Evolutionary conservation across 2,113 vertebrate genomes (phyloP), one percentile per base, ranked within the genome.

Genomic region (Cephalopholis sonnerati): DNA sequence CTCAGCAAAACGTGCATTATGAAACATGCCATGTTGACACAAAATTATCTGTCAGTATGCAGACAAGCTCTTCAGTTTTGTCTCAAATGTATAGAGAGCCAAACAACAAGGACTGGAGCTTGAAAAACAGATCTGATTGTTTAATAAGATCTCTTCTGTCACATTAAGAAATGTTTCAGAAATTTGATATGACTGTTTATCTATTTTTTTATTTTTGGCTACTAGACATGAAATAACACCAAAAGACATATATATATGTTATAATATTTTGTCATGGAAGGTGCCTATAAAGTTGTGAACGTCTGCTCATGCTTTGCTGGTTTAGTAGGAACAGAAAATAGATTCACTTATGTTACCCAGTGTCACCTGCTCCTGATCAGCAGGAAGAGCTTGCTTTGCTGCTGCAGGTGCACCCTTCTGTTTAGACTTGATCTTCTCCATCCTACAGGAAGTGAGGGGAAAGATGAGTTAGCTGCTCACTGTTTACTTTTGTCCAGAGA

Each of bases 341-440:
- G 12, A 68, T 50, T 69, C 2, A 39, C 36, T 27, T 61, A 16
- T 58, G 68, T 82, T 90, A 95, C 93, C 93, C 13, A 79, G 84
- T 59, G 63, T 51, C 61, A 66, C 61, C 69, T 48, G 65, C 20
- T 90, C 88, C 74, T 76, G 54, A 41, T 78, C 83, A 66, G 36
- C 68, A 59, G 86, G 32, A 68, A 64, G 27, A 62, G 7, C 72
- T 53, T 75, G 32, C 82, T 76, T 69, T 53, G 57, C 15, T 63
- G 65, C 32, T 18, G 53, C 75, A 18, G 93, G 88, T 18, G 22
- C 79, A 80, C 87, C 78, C 83, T 93, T 95, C 85, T 95, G 92
- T 87, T 95, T 95, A 3, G 78, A 89, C 92, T 95, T 96, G 73
- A 95, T 96, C 86, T 89, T 92, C 77, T 97, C 95, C 94, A 96